Evolutionary conservation across 2,113 vertebrate genomes (phyloP), one percentile per base, ranked within the genome.

Genomic region (Cyanoramphus novaezelandiae): DNA sequence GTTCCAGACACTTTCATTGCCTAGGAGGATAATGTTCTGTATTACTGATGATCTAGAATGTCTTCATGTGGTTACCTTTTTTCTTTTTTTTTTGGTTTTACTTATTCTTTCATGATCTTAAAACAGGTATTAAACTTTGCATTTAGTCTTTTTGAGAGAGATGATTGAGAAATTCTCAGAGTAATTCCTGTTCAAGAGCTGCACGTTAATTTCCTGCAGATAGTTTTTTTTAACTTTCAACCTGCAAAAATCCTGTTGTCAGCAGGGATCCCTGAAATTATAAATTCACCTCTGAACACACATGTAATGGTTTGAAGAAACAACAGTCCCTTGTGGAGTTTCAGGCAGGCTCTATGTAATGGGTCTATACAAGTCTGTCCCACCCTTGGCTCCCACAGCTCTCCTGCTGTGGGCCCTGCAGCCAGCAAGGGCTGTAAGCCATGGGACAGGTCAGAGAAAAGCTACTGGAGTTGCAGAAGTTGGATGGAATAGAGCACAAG

Each of bases 361-460:
- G 67, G 67, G 24, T 10, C 20, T 59, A 7, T n/a, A 10, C 9
- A 23, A 24, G n/a, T 29, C 49, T 18, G 3, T 19, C 55, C 37
- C 46, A 39, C 12, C 2, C 23, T 8, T 16, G 8, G 24, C 10
- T 55, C 13, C 35, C 53, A 11, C 1, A 4, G 44, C 67, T 43
- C 13, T n/a, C 18, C 43, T 35, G 13, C 21, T n/a, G 63, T 0
- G 0, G 35, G 37, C 13, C 9, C 28, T 3, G 3, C 31, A 28
- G 82, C 18, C 55, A 70, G 67, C 47, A 28, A 23, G 37, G 41
- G 16, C 25, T 78, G 47, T 35, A 47, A 17, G 25, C 64, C 0
- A 0, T 0, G 1, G 43, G 16, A 41, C 0, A 0, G 35, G 28
- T 35, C 53, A n/a, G n/a, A 55, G 64, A 29, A 59, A 47, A 78